Base-by-base conservation (phyloP, 2,888 invertebrate genomes). In the Hypercompe scribonia region DNA sequence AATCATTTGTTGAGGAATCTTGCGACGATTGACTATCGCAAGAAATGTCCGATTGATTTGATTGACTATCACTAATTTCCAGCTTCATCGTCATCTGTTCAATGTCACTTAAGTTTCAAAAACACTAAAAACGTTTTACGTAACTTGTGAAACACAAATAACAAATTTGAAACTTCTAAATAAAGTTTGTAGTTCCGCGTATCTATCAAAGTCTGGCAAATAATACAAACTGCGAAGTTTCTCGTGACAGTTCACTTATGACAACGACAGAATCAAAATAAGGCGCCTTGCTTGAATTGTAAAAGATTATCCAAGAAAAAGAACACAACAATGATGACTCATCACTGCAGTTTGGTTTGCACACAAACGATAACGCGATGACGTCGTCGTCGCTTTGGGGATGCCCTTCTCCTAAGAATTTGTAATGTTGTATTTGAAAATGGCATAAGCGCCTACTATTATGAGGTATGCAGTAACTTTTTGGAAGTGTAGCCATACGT, bases 1-100 rank as follows among this genome's bases (percentile, higher is more conserved):
- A 93, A 81, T 95, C 96, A 93, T 94, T 94, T 90, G 95, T 93
- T 80, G 96, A 92, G 42, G 96, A 96, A 77, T 93, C 96, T 87
- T 96, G 96, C 65, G 96, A 96, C 28, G 96, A 96, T 81, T 96
- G 96, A 86, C 96, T 96, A 88, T 96, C 96, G 89, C 96, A 96
- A 79, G 96, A 96, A 82, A 94, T 96, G 91, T 96, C 96, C 75
- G 96, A 96, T 88, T 96, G 96, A 90, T 96, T 96, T 81, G 96
- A 96, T 82, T 96, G 94, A 83, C 94, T 96, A 89, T 96, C 96
- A 91, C 96, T 96, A 75, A 96, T 94, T 88, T 96, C 96, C 82
- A 96, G 93, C 95, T 96, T 96, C 96, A 96, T 96, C 89, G 93
- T 94, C 94, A 94, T 94, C 75, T 89, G 91, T 91, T 87, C 89